Evolutionary conservation across 2,113 vertebrate genomes (phyloP), one percentile per base, ranked within the genome.

Genomic region (Aspiorhynchus laticeps): DNA sequence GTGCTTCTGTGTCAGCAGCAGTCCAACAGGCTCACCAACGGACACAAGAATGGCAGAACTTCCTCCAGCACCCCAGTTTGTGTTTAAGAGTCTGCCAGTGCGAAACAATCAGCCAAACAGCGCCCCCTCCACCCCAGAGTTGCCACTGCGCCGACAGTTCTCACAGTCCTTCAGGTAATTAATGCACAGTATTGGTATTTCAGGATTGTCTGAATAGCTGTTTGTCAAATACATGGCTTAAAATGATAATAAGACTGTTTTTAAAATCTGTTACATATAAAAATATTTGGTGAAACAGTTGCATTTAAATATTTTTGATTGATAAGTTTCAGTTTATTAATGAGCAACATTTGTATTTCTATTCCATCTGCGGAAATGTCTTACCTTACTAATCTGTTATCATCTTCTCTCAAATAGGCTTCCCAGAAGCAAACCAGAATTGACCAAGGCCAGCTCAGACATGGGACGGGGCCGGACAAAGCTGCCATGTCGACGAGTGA

Each of bases 111-210:
- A 95, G 88, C 93, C 95, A 63, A 93, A 88, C 89, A 97, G 97
- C 24, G 94, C 96, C 41, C 97, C 96, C 19, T 93, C 96, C 69
- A 97, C 96, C 24, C 96, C 96, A 0, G 96, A 96, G 91, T 93
- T 97, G 88, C 95, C 93, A 4, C 93, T 95, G 7, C 95, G 95
- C 81, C 91, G 95, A 15, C 95, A 96, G 61, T 94, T 94, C 90
- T 93, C 95, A 0, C 96, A 97, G 90, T 96, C 95, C 67, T 95
- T 97, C 89, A 96, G 96, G 96, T 97, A 90, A 63, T 43, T 26
- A 10, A 61, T 46, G 10, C 11, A 24, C 1, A 11, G 19, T 4
- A 24, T 10, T 38, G 33, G 36, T 11, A 73, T 24, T 73, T 41
- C 10, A 73, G 33, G 8, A 73, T 38, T 73, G 36, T 11, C 19